phyloP scores from a whole-genome alignment of 1,140 invertebrate genomes.

The Tetramorium parvispinum region DNA sequence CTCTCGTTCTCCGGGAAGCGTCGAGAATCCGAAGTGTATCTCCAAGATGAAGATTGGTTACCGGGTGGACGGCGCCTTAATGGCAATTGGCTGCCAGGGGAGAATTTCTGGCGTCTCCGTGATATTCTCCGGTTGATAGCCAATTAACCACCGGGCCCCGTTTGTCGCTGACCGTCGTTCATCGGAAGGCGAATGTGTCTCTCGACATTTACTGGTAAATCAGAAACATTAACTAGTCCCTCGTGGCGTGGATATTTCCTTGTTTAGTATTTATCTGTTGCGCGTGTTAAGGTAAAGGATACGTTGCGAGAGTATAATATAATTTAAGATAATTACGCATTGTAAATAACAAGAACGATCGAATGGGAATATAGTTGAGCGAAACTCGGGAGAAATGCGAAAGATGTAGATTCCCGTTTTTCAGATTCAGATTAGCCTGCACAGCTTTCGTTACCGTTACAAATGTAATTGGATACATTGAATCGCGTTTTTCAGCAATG shows the following conservation, averaged over 20 bases:
- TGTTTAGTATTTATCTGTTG: background rate
- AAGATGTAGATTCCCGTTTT: background rate
- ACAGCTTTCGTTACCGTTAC: background rate
- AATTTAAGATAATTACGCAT: background rate
- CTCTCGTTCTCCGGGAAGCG: background rate
- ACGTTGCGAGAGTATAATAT: background rate
- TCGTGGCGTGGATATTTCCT: background rate
- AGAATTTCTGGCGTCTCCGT: slow-evolving; percentile 35
- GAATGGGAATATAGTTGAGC: background rate
- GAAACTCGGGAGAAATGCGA: background rate
- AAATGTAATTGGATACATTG: background rate
- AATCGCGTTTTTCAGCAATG: background rate
- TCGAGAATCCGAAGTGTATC: background rate
- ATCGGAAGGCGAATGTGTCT: slow-evolving; percentile 11
- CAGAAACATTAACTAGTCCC: background rate
- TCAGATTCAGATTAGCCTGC: background rate
- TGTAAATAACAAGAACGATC: background rate
- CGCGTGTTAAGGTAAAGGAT: background rate
- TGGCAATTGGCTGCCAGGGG: slow-evolving; percentile 17
- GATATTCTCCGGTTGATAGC: slow-evolving; percentile 39
- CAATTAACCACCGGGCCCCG: slow-evolving; percentile 3
- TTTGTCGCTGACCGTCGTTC: background rate
- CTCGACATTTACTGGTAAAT: background rate
- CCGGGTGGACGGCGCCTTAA: background rate
- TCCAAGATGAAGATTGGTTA: slow-evolving; percentile 28